Percentiles rank a stretch among this genome's conserved stretches.
These are phyloP conservation scores for Folsomia manolachei DNA, from an alignment of 2,888 invertebrate genomes.

Conservation along the genomic window DNA sequence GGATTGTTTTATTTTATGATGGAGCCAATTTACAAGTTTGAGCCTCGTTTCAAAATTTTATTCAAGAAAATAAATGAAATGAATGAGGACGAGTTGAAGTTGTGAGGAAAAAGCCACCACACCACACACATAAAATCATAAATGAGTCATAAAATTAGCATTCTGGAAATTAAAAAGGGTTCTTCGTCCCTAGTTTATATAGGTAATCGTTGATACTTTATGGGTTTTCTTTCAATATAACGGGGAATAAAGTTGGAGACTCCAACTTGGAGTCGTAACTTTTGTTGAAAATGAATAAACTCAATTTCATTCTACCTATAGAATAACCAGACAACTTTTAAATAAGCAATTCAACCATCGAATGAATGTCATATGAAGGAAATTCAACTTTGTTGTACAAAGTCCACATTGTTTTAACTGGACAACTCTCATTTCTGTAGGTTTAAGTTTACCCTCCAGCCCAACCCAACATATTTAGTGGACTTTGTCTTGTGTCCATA, in stretches of 20 bases:
- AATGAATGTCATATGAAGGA: too few relatives aligned
- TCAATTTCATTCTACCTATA: too few relatives aligned
- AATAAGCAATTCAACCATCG: too few relatives aligned
- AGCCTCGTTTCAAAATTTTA: slow-evolving; percentile 35
- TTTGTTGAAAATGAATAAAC: not conserved
- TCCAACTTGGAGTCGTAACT: not conserved
- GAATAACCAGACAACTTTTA: not conserved
- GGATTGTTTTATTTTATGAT: not conserved
- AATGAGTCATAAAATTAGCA: slow-evolving; percentile 46
- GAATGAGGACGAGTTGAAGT: not conserved
- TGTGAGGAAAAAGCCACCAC: not conserved
- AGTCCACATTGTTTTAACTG: not conserved
- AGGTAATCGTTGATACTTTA: not conserved
- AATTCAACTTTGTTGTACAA: too few relatives aligned
- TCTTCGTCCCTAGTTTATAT: too few relatives aligned
- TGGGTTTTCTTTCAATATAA: not conserved
- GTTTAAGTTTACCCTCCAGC: not conserved
- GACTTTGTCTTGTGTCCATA: not conserved
- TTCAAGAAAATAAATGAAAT: too few relatives aligned
- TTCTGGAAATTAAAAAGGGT: slow-evolving; percentile 34
- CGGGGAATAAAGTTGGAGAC: not conserved
- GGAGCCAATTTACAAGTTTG: slow-evolving; percentile 42
- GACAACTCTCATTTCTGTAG: too few relatives aligned
- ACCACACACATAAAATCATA: slow-evolving; percentile 43
- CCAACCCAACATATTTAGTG: too few relatives aligned